Base-by-base conservation (phyloP, 1,140 invertebrate genomes). In the Trypoxylus dichotomus region DNA sequence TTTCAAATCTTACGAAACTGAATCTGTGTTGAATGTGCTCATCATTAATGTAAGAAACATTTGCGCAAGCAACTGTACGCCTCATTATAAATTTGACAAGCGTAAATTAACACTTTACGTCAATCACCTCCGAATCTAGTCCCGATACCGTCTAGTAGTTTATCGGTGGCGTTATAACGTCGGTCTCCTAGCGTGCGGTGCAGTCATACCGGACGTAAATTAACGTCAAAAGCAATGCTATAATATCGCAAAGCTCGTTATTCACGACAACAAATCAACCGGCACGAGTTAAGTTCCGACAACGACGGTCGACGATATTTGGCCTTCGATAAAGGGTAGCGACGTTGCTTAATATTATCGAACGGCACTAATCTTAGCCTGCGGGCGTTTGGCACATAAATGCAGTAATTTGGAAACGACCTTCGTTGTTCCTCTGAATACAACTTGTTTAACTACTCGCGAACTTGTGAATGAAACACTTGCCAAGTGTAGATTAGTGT, bases 191-290 rank as follows among this genome's bases (percentile, higher is more conserved):
- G 47, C 47, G 47, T 54, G 47, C 47, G 7, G 15, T n/a, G 19
- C 13, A 54, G 13, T 54, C 15, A 54, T 54, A 54, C 47, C 47
- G 47, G 47, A 54, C 47, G 47, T 54, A 21, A 21, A 68, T 68
- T 68, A 68, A 29, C 27, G 60, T 68, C 27, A 29, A 21, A 21
- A n/a, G 60, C 60, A 68, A 21, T 68, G 60, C 60, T 15, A 3
- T 24, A 21, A 54, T 54, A 68, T 68, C 60, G 60, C 60, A 68
- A 13, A 21, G 60, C 24, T 68, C 60, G 24, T 68, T 68, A 29
- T 68, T 24, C 60, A 68, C 60, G 60, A 68, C 60, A 68, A 68
- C 60, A 68, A 68, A 68, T 68, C 60, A 68, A 27, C 60, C 24
- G 60, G 21, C 27, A 25, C 60, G 60, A 21, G 60, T 7, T 68